A percentile compares a stretch with the other conserved stretches of the same genome.
Conservation (phyloP, 2,113 vertebrate species). For the Anoura caudifer region DNA sequence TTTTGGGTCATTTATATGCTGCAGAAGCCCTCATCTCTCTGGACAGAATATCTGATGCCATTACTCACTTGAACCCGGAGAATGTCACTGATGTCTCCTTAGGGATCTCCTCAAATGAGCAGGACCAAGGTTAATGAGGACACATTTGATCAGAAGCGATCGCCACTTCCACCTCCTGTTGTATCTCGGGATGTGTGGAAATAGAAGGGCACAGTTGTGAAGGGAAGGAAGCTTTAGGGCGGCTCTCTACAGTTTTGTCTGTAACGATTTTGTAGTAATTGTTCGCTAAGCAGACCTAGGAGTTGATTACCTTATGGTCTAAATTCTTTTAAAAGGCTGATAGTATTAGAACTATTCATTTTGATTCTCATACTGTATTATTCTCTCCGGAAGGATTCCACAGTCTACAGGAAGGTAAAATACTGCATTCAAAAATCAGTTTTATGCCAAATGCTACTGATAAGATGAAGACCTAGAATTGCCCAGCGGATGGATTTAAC, state of each 20-base stretch:
- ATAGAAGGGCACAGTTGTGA: slow-evolving; percentile 20
- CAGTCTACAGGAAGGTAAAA: neutral
- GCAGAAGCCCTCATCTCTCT: slow-evolving; percentile 98
- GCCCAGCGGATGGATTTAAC: neutral
- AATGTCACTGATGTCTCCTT: slow-evolving; percentile 97
- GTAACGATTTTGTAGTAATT: neutral
- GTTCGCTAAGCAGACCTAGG: neutral
- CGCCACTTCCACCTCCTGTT: slow-evolving; percentile 56
- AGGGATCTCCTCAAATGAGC: slow-evolving; percentile 92
- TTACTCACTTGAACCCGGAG: slow-evolving; percentile 96
- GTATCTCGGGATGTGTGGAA: slow-evolving; percentile 44
- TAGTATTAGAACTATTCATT: neutral
- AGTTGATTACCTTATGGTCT: neutral
- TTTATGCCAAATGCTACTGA: neutral
- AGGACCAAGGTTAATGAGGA: slow-evolving; percentile 93
- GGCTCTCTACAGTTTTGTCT: neutral
- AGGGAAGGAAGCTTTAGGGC: neutral
- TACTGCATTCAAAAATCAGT: neutral
- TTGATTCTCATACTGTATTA: neutral
- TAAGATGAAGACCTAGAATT: neutral
- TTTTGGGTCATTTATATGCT: slow-evolving; percentile 97
- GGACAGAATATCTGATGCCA: slow-evolving; percentile 98
- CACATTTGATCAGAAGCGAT: slow-evolving; percentile 62
- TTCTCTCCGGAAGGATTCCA: neutral
- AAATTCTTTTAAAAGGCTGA: slow-evolving; percentile 31